Evolutionary conservation across 2,797 vertebrate genomes (phyloP).

Genomic region (Australoheros facetus): DNA sequence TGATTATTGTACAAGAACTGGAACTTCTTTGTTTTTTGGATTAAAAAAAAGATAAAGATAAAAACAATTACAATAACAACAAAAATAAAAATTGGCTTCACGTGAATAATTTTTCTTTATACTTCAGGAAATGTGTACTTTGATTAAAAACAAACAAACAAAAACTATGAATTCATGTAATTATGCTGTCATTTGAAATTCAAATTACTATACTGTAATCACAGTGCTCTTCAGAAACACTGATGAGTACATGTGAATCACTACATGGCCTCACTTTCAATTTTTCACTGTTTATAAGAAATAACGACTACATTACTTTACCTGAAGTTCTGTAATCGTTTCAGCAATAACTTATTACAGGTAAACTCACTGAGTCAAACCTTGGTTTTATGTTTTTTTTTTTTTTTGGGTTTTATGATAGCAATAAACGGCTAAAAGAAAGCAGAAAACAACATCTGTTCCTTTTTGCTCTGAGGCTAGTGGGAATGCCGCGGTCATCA

Average conservation of each 20-base stretch:
- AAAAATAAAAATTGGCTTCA: too few relatives aligned
- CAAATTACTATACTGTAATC: background rate
- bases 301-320: background rate
- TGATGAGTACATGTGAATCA: background rate
- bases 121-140: too few relatives aligned
- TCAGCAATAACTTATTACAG: background rate
- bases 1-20: too few relatives aligned
- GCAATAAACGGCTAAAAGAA: background rate
- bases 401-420: background rate
- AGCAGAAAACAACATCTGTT: constrained; percentile 44
- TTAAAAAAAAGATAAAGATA: too few relatives aligned
- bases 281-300: background rate
- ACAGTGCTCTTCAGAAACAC: background rate
- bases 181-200: too few relatives aligned
- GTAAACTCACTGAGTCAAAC: background rate
- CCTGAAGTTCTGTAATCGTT: background rate
- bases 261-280: background rate
- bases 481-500: constrained; percentile 23
- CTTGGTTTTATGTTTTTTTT: background rate
- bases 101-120: too few relatives aligned
- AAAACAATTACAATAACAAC: too few relatives aligned
- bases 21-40: too few relatives aligned
- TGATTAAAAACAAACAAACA: too few relatives aligned
- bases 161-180: too few relatives aligned
- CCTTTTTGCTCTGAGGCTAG: background rate